Evolutionary conservation across 2,113 vertebrate genomes (phyloP).

Genomic region (Hippocampus zosterae): DNA sequence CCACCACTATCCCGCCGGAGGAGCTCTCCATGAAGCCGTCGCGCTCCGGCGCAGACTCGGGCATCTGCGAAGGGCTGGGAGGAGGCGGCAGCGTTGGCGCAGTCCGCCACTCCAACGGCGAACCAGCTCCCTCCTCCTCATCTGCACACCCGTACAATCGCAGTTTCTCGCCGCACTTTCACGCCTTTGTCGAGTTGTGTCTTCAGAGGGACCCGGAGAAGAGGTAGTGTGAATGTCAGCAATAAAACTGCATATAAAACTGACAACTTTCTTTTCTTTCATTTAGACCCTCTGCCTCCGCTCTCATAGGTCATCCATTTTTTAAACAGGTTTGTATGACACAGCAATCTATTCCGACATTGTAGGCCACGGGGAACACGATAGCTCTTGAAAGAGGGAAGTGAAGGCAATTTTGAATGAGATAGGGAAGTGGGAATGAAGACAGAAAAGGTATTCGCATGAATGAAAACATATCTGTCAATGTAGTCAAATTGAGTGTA

Average conservation of each 20-base stretch:
- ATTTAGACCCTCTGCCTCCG: constrained; percentile 83
- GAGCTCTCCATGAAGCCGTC: constrained; percentile 88
- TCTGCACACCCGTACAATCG: constrained; percentile 87
- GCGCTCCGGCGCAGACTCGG: constrained; percentile 79
- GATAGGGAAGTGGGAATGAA: neutral
- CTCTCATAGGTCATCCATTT: constrained; percentile 88
- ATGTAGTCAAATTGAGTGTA: too few species aligned
- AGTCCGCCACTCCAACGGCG: constrained; percentile 81
- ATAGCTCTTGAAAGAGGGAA: too few species aligned
- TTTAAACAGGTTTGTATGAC: constrained; percentile 88
- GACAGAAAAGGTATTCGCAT: too few species aligned
- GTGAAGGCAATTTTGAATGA: too few species aligned
- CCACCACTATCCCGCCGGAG: constrained; percentile 91
- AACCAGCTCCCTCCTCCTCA: constrained; percentile 70
- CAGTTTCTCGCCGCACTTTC: constrained; percentile 89
- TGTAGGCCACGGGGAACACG: neutral
- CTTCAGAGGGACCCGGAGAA: constrained; percentile 86
- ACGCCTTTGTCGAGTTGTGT: constrained; percentile 91
- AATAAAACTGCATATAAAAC: neutral
- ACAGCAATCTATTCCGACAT: neutral
- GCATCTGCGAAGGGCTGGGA: constrained; percentile 78
- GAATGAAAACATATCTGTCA: neutral
- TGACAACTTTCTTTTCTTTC: constrained; percentile 2
- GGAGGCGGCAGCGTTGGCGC: constrained; percentile 17
- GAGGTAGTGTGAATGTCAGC: constrained; percentile 68